Conservation (phyloP, 2,797 vertebrate species). For the Nothura maculosa region DNA sequence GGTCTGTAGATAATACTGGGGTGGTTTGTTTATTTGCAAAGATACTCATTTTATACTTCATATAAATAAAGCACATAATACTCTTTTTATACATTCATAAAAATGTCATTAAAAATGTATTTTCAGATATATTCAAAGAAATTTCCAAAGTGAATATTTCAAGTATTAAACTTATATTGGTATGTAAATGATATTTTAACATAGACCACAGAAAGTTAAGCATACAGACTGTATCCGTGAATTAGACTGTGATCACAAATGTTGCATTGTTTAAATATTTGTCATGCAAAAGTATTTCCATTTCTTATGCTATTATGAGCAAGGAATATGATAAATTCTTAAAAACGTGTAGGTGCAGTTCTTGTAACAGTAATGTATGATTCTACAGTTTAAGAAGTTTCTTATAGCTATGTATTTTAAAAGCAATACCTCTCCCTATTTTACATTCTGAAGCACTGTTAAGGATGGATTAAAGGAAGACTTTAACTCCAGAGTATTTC, state of each 20-base stretch:
- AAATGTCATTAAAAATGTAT: not conserved
- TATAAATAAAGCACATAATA: no score
- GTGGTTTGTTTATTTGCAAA: slow-evolving; percentile 12
- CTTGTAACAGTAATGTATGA: not conserved
- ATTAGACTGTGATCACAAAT: not conserved
- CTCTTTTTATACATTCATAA: not conserved
- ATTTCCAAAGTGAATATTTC: not conserved
- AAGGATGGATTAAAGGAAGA: slow-evolving; percentile 50
- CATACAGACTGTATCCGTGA: not conserved
- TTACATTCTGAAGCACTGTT: slow-evolving; percentile 40
- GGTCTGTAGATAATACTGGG: not conserved
- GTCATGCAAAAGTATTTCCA: not conserved
- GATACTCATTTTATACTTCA: not conserved
- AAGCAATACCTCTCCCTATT: not conserved
- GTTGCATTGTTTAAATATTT: not conserved
- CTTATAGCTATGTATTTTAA: not conserved
- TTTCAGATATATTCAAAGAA: not conserved
- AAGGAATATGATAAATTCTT: not conserved
- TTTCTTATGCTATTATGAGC: not conserved
- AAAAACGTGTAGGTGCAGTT: not conserved
- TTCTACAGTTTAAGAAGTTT: not conserved
- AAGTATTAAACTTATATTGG: not conserved
- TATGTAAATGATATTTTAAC: not conserved
- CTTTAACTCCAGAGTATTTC: slow-evolving; percentile 49
- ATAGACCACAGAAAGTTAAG: not conserved